Percentiles rank a stretch among this genome's conserved stretches.
These are phyloP conservation scores for Conomelus anceps DNA, from an alignment of 2,888 invertebrate species.

Conservation along the genomic window DNA sequence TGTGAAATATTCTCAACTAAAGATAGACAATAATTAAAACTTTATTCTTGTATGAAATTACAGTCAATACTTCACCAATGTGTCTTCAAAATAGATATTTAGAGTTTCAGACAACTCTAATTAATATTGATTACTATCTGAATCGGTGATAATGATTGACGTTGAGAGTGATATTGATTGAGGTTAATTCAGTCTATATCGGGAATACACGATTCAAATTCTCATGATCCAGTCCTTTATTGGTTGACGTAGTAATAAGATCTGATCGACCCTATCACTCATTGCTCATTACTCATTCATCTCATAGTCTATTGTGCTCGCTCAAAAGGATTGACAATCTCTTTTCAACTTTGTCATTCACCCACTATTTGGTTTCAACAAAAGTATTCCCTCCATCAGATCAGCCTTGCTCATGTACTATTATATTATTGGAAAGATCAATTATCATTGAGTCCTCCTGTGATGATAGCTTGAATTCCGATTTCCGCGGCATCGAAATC, in stretches of 20 bases:
- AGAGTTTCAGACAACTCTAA: not conserved
- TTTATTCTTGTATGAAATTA: too few relatives aligned
- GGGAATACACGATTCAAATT: not conserved
- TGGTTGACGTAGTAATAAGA: not conserved
- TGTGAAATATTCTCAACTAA: too few relatives aligned
- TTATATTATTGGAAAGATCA: not conserved
- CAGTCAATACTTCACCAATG: not conserved
- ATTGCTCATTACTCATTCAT: not conserved
- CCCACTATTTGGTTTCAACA: not conserved
- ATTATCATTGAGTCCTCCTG: not conserved
- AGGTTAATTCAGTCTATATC: not conserved
- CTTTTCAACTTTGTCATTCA: not conserved
- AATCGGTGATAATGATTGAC: not conserved
- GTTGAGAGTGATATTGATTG: not conserved
- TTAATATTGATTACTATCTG: not conserved
- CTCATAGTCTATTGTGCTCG: not conserved
- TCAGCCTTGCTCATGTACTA: too few relatives aligned
- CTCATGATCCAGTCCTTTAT: not conserved
- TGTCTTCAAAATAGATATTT: not conserved
- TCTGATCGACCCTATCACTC: not conserved
- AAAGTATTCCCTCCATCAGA: not conserved
- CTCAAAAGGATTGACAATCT: not conserved
- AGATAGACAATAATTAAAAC: too few relatives aligned
- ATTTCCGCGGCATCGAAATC: not conserved
- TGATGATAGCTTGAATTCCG: not conserved